Evolutionary conservation across 2,113 vertebrate species (phyloP).

Genomic region (Ahaetulla prasina): DNA sequence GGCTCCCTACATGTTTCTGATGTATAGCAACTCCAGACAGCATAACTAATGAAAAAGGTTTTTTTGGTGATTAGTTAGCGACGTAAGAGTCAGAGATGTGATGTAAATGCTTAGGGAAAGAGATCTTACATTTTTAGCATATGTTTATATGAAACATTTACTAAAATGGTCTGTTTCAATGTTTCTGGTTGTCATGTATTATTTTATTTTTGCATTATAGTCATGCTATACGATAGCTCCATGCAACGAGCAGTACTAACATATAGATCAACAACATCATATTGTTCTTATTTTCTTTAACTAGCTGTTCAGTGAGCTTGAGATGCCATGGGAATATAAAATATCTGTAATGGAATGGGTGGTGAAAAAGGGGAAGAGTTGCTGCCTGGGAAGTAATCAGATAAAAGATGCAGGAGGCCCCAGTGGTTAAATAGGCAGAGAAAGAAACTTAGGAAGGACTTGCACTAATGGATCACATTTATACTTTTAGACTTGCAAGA

Average conservation of each 20-base stretch:
- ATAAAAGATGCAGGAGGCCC: not conserved
- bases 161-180: not conserved
- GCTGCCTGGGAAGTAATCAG: not conserved
- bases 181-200: not conserved
- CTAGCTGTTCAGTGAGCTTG: not conserved
- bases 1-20: not conserved
- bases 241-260: not conserved
- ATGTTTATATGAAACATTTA: not conserved
- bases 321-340: not conserved
- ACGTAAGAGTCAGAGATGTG: not conserved
- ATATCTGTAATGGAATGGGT: not conserved
- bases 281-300: not conserved
- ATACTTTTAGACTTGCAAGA: not conserved
- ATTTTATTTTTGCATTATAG: not conserved
- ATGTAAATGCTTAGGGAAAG: not conserved
- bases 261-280: not conserved
- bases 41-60: not conserved
- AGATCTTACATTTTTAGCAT: not conserved
- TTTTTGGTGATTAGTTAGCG: not conserved
- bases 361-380: not conserved
- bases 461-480: not conserved
- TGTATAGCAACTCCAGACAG: not conserved
- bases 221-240: not conserved
- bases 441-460: not conserved
- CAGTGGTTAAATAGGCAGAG: not conserved